These are phyloP conservation scores for Tachysurus vachellii DNA, from an alignment of 2,113 vertebrate species.

Conservation along the genomic window DNA sequence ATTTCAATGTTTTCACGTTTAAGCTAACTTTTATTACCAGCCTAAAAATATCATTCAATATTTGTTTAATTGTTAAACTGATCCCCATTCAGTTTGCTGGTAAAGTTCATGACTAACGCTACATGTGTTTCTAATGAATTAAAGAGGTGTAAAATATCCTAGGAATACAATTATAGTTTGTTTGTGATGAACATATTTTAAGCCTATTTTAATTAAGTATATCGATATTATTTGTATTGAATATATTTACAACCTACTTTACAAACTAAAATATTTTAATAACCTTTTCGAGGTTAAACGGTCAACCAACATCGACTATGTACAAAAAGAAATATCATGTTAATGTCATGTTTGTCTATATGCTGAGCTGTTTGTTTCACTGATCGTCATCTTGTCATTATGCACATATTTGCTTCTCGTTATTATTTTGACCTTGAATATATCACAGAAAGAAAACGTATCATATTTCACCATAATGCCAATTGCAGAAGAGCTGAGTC, in stretches of 20 bases:
- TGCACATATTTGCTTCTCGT: not conserved
- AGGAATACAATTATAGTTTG: not conserved
- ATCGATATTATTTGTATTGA: too few relatives aligned
- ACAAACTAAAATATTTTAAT: not conserved
- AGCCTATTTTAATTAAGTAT: not conserved
- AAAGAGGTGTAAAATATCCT: too few relatives aligned
- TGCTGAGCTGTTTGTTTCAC: constrained; percentile 5
- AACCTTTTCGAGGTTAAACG: not conserved
- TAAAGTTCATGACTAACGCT: too few relatives aligned
- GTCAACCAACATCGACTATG: not conserved
- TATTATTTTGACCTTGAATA: not conserved
- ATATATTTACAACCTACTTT: not conserved
- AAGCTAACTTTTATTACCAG: too few relatives aligned
- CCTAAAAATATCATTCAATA: not conserved
- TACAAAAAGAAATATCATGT: not conserved
- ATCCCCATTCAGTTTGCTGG: too few relatives aligned
- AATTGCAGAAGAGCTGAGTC: not conserved
- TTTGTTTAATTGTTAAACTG: not conserved
- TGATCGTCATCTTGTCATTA: not conserved
- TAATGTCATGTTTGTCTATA: not conserved
- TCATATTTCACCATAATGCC: not conserved
- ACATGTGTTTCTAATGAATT: too few relatives aligned
- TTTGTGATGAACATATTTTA: not conserved
- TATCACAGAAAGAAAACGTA: not conserved
- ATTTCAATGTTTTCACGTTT: too few relatives aligned